Base-by-base conservation (phyloP, 2,888 invertebrate genomes). In the Caenorhabditis sp. region DNA sequence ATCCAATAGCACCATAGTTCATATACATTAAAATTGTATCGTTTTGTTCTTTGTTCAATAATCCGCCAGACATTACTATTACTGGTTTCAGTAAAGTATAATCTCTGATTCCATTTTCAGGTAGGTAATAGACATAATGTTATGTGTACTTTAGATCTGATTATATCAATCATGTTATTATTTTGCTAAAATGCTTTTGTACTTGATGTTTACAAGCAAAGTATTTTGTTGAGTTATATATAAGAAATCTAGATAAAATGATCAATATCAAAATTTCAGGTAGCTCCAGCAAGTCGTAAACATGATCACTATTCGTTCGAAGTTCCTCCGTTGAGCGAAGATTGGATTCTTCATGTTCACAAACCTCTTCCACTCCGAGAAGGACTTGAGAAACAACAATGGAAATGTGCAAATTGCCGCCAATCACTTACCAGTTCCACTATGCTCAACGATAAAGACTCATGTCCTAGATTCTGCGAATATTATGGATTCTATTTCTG, bases 401-500 rank as follows among this genome's bases (percentile, higher is more conserved):
- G 67, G 67, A 69, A 70, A 54, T 74, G 74, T 49, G 74, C 74
- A 1, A 50, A 58, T 8, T 73, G 73, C 53, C 73, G 73, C 1
- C 73, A 73, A 27, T 66, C 63, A 0, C 63, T 73, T 26, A 62
- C 61, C 25, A 25, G 17, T 43, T 43, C 56, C 2, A 53, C 25
- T n/a, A 59, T 57, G 25, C n/a, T 68, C 8, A 63, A 36, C 27
- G 73, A 73, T 52, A 63, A 50, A 20, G 70, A 70, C 21, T 21
- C 36, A 3, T 50, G 49, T 25, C 67, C 72, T 7, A 68, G 77
- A 26, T 94, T 93, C 86, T 94, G 94, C 88, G 92, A 93, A 84
- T 94, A 94, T 89, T 89, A 93, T 72, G 93, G 94, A 12, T 91
- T 93, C 85, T 93, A 93, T 89, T 93, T 94, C 89, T 94, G 94